A percentile compares a stretch with the other conserved stretches of the same genome.
These are phyloP conservation scores for Seriola quinqueradiata DNA, from an alignment of 2,113 vertebrate genomes.

Conservation along the genomic window DNA sequence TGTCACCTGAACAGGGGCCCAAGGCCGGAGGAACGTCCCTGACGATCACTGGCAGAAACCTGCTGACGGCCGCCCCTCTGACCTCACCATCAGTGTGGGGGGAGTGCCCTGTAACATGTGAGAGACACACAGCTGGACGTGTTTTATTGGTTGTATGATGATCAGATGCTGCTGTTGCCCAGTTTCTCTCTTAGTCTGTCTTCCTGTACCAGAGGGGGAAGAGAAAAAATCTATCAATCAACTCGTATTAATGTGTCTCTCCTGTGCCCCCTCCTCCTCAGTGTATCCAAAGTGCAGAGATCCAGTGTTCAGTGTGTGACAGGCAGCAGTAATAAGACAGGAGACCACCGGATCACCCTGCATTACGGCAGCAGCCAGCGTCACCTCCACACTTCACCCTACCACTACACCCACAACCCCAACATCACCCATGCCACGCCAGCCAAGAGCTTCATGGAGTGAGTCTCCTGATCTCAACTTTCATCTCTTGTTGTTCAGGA, in stretches of 20 bases:
- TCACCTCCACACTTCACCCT: slow-evolving; percentile 83
- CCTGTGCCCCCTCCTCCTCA: slow-evolving; percentile 57
- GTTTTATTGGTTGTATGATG: not conserved
- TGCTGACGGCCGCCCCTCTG: slow-evolving; percentile 89
- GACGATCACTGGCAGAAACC: slow-evolving; percentile 89
- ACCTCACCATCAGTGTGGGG: slow-evolving; percentile 90
- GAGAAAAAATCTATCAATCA: not conserved
- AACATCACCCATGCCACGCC: slow-evolving; percentile 91
- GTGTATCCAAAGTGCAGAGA: slow-evolving; percentile 85
- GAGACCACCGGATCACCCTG: slow-evolving; percentile 87
- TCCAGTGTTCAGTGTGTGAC: slow-evolving; percentile 90
- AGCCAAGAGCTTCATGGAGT: slow-evolving; percentile 93
- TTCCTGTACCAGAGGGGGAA: not conserved
- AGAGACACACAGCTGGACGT: slow-evolving; percentile 63
- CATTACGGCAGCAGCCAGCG: slow-evolving; percentile 88
- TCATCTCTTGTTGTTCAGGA: not conserved
- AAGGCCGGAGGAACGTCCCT: slow-evolving; percentile 93
- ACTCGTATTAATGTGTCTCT: not conserved
- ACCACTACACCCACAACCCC: slow-evolving; percentile 91
- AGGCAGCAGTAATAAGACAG: slow-evolving; percentile 83
- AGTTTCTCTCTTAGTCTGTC: not conserved
- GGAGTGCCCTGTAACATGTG: slow-evolving; percentile 91
- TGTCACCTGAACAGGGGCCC: slow-evolving; percentile 90
- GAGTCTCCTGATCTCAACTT: slow-evolving; percentile 18
- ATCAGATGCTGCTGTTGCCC: not conserved